Base-by-base conservation (phyloP, 2,888 invertebrate genomes). In the Odontothrips loti region DNA sequence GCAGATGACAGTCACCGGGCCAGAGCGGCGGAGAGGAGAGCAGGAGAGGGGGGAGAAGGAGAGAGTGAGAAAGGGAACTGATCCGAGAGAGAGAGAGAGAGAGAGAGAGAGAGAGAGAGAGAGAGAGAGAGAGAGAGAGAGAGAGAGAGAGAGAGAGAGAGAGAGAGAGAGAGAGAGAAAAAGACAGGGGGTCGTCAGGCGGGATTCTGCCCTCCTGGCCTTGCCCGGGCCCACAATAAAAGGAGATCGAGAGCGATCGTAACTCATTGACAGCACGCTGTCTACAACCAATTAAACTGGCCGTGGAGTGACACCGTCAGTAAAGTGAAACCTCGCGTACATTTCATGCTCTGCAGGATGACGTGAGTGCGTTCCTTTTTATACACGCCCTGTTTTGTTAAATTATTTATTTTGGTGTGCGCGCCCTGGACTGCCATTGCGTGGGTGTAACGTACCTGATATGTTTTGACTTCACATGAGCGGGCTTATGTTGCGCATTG, bases 251-350 rank as follows among this genome's bases (percentile, higher is more conserved):
- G 68, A 75, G 68, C 68, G 68, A 75, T 75, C 68, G 68, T 75
- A 75, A 75, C 68, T 75, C 68, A 75, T 75, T 75, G 68, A 75
- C 68, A 75, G 68, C 68, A 27, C 68, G 68, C 68, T 75, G 68
- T 75, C 68, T 75, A 75, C 68, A 75, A 75, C 68, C 68, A 75
- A 75, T 75, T 75, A 75, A 75, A 75, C 68, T 27, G 68, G 58
- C 58, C 58, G 58, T 20, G 23, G 58, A 58, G 58, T 58, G 58
- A 58, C 58, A 58, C 58, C 58, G 58, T 15, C 58, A n/a, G 34
- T 43, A 43, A 43, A 43, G 34, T 43, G 34, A 43, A 43, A 43
- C 34, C 34, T 43, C 34, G 34, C 34, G 34, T 43, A 43, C 34
- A 6, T 43, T 43, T 6, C 34, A 43, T 43, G 34, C 34, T 2